Percentiles rank a stretch among this genome's conserved stretches.
Conservation (phyloP, 2,113 vertebrate species). For the Cervus canadensis region DNA sequence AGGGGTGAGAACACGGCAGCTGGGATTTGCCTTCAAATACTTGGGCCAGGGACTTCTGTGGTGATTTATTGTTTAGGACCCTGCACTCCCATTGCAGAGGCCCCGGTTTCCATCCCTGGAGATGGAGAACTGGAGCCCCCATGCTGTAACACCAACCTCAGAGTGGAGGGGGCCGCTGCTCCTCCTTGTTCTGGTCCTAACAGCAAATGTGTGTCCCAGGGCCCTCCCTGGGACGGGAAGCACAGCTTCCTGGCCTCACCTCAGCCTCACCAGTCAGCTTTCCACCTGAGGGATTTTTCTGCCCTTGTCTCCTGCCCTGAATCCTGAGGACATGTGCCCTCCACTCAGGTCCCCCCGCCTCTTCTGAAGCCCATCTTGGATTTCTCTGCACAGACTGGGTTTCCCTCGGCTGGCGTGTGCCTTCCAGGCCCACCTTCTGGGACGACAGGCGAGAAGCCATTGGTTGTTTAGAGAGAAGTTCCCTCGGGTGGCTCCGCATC, state of each 20-base stretch:
- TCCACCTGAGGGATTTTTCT: background rate
- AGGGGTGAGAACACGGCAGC: no score
- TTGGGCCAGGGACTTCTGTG: no score
- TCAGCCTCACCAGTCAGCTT: background rate
- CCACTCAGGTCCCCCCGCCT: rapidly evolving
- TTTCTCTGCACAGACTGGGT: background rate
- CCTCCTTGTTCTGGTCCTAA: background rate
- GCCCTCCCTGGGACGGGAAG: background rate
- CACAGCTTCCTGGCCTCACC: background rate
- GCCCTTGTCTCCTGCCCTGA: background rate
- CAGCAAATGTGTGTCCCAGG: background rate
- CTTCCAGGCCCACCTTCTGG: background rate
- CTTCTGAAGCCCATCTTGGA: background rate
- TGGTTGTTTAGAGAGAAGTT: background rate
- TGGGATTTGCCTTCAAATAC: no score
- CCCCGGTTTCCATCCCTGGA: no score
- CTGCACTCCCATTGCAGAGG: no score
- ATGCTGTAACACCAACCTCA: background rate
- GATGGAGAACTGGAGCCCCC: no score
- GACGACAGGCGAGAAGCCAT: background rate
- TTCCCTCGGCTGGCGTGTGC: background rate
- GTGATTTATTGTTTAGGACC: no score
- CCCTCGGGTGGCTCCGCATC: no score
- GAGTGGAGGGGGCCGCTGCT: background rate
- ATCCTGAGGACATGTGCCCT: background rate